These are phyloP conservation scores for Phrynocephalus vlangalii DNA, from an alignment of 2,797 vertebrate species.

Conservation along the genomic window DNA sequence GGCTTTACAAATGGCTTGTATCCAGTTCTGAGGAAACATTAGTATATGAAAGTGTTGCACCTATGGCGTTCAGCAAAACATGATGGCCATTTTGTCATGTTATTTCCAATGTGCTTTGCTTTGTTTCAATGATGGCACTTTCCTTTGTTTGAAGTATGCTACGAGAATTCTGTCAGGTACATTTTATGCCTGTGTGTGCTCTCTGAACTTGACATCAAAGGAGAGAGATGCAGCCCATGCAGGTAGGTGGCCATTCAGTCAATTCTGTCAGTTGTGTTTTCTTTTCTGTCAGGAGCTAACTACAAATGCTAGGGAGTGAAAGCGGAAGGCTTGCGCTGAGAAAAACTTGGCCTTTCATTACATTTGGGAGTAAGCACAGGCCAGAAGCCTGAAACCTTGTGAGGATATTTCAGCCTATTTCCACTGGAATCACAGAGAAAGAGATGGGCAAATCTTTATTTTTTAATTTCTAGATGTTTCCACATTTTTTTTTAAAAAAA, in stretches of 20 bases:
- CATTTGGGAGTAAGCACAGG: not conserved
- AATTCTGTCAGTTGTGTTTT: constrained; percentile 9
- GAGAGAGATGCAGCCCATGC: constrained; percentile 16
- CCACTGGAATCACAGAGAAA: not conserved
- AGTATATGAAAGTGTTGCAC: not conserved
- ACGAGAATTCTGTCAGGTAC: constrained; percentile 6
- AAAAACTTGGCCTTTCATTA: constrained; percentile 1
- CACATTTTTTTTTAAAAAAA: not conserved
- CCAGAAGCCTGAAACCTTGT: constrained; percentile 16
- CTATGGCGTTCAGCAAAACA: not conserved
- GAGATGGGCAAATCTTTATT: not conserved
- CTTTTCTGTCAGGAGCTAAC: constrained; percentile 11
- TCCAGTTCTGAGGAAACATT: not conserved
- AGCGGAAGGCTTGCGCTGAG: constrained; percentile 14
- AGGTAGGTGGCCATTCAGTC: constrained; percentile 47
- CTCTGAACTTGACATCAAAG: constrained; percentile 46
- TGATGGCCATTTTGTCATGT: not conserved
- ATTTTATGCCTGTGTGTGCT: not conserved
- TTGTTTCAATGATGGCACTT: constrained; percentile 29
- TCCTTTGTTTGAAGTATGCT: constrained; percentile 33
- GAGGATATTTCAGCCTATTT: not conserved
- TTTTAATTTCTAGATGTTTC: not conserved
- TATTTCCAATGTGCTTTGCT: not conserved
- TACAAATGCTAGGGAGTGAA: constrained; percentile 28
- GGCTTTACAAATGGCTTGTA: constrained; percentile 12